Conservation (phyloP, 1,140 invertebrate genomes). For the Drosophila kanapiae region DNA sequence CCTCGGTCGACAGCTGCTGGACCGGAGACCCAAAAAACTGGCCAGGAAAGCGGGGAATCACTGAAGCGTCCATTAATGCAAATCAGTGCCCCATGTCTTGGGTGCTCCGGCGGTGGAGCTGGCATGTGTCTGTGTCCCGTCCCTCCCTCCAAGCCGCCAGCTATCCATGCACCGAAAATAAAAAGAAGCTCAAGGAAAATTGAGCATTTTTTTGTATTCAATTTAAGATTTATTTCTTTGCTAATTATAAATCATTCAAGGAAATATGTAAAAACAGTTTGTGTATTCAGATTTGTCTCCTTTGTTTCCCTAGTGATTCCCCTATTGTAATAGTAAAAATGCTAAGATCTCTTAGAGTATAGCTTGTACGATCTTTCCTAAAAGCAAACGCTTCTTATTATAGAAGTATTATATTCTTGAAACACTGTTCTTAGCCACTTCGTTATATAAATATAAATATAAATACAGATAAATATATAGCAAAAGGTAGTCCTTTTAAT, state of each 20-base stretch:
- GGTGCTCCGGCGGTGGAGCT: slow-evolving; percentile 11
- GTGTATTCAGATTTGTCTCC: no score
- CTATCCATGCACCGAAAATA: not conserved
- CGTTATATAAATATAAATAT: not conserved
- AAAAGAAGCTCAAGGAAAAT: not conserved
- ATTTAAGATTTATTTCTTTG: not conserved
- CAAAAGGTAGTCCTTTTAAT: not conserved
- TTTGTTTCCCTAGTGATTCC: no score
- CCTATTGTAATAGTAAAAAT: no score
- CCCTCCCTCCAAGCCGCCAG: not conserved
- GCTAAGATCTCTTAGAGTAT: no score
- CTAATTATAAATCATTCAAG: not conserved
- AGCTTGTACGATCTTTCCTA: no score
- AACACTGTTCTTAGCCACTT: not conserved
- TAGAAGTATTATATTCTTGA: no score
- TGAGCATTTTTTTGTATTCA: no score
- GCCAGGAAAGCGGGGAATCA: slow-evolving; percentile 67
- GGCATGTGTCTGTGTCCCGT: slow-evolving; percentile 12
- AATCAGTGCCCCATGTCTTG: slow-evolving; percentile 80
- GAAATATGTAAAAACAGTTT: not conserved
- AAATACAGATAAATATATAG: no score
- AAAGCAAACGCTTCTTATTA: no score
- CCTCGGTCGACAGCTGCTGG: slow-evolving; percentile 73
- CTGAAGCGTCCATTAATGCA: slow-evolving; percentile 82
- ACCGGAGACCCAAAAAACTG: slow-evolving; percentile 58